These are phyloP conservation scores for Epinephelus cyanopodus DNA, from an alignment of 2,113 vertebrate species.

Conservation along the genomic window DNA sequence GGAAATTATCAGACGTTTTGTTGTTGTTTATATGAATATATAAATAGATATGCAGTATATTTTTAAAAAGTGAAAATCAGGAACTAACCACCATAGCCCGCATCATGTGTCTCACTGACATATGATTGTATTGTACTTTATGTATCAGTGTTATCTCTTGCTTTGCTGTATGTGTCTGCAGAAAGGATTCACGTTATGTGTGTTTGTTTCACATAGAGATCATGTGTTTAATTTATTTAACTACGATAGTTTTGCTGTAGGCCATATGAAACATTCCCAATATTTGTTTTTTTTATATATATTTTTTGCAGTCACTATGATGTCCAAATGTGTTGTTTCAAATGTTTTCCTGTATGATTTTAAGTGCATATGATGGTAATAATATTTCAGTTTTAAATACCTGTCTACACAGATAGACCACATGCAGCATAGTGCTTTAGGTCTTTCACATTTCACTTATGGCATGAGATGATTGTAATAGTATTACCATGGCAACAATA, in stretches of 20 bases:
- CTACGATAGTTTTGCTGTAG: conserved; percentile 66
- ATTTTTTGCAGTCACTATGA: conserved; percentile 25
- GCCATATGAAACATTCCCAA: conserved; percentile 43
- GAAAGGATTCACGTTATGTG: conserved; percentile 33
- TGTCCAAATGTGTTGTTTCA: conserved; percentile 40
- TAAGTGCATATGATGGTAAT: conserved; percentile 22
- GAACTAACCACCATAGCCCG: conserved; percentile 75
- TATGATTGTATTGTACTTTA: conserved; percentile 49
- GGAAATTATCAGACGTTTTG: conserved; percentile 68
- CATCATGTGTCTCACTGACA: conserved; percentile 57
- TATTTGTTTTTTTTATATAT: conserved; percentile 3
- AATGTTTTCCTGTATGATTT: conserved; percentile 28
- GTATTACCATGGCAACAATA: conserved; percentile 68
- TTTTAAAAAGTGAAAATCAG: conserved; percentile 67
- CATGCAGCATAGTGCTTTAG: conserved; percentile 34
- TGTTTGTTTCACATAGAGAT: conserved; percentile 44
- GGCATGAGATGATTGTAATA: conserved; percentile 64
- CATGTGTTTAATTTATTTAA: conserved; percentile 82
- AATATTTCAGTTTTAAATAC: conserved; percentile 21
- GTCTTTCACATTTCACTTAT: conserved; percentile 52
- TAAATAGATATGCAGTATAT: conserved; percentile 82
- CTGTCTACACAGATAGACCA: conserved; percentile 14
- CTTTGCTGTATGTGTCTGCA: conserved; percentile 51
- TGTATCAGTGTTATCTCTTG: conserved; percentile 71
- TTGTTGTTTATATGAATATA: conserved; percentile 76